Evolutionary conservation across 2,888 invertebrate species (phyloP).

Genomic region (Vandiemenella viatica): DNA sequence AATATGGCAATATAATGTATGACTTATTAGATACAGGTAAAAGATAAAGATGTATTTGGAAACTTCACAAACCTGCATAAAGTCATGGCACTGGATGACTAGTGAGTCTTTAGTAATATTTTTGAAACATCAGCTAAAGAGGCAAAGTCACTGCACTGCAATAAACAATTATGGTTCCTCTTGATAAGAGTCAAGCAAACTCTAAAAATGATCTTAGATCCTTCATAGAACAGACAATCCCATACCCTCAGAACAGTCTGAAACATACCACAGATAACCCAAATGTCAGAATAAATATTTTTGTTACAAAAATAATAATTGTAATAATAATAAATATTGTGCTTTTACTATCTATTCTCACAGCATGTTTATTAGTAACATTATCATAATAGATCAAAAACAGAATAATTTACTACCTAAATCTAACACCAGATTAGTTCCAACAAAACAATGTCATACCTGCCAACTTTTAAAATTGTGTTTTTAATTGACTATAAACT

Average conservation of each 20-base stretch:
- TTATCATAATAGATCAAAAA: too few species aligned
- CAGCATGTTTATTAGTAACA: background rate
- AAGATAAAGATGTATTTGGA: background rate
- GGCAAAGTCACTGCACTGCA: conserved; percentile 66
- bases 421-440: too few species aligned
- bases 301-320: too few species aligned
- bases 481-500: too few species aligned
- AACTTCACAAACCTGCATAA: conserved; percentile 52
- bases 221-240: conserved; percentile 92
- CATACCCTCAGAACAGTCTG: conserved; percentile 83
- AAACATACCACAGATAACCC: conserved; percentile 16
- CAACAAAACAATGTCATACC: too few species aligned
- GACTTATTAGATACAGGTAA: background rate
- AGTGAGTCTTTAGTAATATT: conserved; percentile 61
- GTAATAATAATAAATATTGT: background rate
- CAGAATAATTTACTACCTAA: too few species aligned
- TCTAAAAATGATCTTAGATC: conserved; percentile 80
- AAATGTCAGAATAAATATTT: background rate
- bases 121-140: conserved; percentile 71
- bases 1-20: background rate
- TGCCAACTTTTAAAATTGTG: too few species aligned
- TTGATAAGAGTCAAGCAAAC: conserved; percentile 74
- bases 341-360: background rate
- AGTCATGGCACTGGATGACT: conserved; percentile 73
- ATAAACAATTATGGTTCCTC: conserved; percentile 50